These are phyloP conservation scores for Lingula anatina DNA, from an alignment of 2,888 invertebrate genomes.

Conservation along the genomic window DNA sequence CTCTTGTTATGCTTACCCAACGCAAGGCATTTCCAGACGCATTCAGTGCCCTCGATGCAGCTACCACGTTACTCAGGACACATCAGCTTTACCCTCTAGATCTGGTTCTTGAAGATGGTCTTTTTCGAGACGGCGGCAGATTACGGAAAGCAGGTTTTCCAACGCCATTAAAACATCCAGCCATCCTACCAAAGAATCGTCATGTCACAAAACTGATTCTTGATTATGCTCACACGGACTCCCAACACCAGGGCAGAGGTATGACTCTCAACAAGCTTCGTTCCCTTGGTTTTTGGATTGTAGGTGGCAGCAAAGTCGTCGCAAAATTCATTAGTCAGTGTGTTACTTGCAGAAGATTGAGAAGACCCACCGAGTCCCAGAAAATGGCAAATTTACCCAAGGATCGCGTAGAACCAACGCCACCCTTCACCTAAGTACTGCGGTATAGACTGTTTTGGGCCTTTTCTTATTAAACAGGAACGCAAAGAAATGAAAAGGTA, in stretches of 20 bases:
- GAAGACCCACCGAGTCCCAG: constrained; percentile 4
- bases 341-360: constrained; percentile 8
- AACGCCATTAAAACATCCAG: constrained; percentile 11
- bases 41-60: too few species aligned
- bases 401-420: constrained; percentile 15
- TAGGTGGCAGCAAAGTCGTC: constrained; percentile 12
- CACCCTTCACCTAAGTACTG: constrained; percentile 21
- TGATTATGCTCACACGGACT: constrained; percentile 10
- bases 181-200: constrained; percentile 17
- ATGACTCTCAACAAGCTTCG: constrained; percentile 13
- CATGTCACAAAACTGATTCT: constrained; percentile 15
- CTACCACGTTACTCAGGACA: too few species aligned
- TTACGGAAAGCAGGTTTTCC: constrained; percentile 8
- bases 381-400: constrained; percentile 17
- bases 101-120: constrained; percentile 14
- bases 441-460: constrained; percentile 26
- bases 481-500: constrained; percentile 21
- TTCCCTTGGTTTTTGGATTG: constrained; percentile 14
- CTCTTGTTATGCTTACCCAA: too few species aligned
- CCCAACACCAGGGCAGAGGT: constrained; percentile 16
- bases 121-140: constrained; percentile 20
- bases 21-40: too few species aligned
- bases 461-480: constrained; percentile 19
- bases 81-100: constrained; percentile 11
- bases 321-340: constrained; percentile 12